A percentile compares a stretch with the other conserved stretches of the same genome.
Conservation (phyloP, 2,113 vertebrate species). For the Mormyrus iriodes region DNA sequence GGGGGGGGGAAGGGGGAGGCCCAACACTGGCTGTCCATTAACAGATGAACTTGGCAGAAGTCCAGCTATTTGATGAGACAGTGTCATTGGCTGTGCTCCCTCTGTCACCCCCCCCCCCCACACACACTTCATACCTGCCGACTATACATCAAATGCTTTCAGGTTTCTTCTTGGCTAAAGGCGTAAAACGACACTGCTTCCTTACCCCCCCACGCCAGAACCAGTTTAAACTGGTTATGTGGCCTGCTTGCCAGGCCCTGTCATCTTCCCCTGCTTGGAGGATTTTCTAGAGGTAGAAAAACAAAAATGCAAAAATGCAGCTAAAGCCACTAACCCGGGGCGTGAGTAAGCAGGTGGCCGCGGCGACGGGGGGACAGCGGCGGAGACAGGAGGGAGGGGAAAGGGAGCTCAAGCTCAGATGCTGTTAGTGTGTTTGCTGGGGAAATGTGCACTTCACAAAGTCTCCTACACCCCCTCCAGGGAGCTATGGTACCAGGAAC, state of each 20-base stretch:
- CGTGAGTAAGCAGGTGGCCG: constrained; percentile 45
- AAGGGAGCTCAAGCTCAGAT: constrained; percentile 30
- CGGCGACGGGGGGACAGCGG: constrained; percentile 45
- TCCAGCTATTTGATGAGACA: constrained; percentile 84
- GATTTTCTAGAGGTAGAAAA: constrained; percentile 53
- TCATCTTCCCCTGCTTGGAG: constrained; percentile 64
- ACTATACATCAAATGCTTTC: constrained; percentile 77
- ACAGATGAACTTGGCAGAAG: constrained; percentile 94
- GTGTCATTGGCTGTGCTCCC: constrained; percentile 68
- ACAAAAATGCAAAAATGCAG: constrained; percentile 58
- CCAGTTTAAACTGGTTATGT: constrained; percentile 87
- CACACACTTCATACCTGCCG: constrained; percentile 67
- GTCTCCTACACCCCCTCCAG: not conserved
- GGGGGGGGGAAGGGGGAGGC: constrained; percentile 51
- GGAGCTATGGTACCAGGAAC: not conserved
- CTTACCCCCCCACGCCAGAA: constrained; percentile 64
- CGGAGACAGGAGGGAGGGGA: constrained; percentile 43
- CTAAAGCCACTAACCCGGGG: constrained; percentile 68
- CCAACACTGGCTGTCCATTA: constrained; percentile 85
- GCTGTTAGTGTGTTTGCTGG: not conserved
- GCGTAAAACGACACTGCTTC: constrained; percentile 66
- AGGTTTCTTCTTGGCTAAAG: constrained; percentile 72
- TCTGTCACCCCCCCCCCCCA: constrained; percentile 26
- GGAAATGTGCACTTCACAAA: not conserved
- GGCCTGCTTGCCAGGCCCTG: constrained; percentile 67